Conservation (phyloP, 2,888 invertebrate species). For the Sacculina carcini region DNA sequence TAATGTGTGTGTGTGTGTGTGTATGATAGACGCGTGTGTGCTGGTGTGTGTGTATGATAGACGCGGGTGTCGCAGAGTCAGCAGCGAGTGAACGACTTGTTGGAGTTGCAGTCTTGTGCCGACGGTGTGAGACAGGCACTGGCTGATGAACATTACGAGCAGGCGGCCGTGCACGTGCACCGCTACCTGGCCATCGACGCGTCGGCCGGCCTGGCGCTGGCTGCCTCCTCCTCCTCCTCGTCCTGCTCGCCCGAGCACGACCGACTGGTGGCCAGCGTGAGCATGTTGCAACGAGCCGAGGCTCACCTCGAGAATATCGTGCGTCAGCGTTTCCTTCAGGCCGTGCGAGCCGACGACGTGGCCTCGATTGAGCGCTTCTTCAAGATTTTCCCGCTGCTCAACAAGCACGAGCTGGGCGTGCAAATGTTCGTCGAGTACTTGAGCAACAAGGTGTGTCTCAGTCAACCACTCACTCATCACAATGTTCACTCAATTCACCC, state of each 20-base stretch:
- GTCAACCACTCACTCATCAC: no score
- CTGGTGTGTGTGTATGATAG: slow-evolving; percentile 26
- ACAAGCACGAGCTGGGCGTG: slow-evolving; percentile 69
- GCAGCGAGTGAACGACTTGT: slow-evolving; percentile 71
- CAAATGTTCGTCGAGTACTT: slow-evolving; percentile 63
- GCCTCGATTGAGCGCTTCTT: slow-evolving; percentile 80
- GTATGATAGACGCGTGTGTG: no score
- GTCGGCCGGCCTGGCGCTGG: slow-evolving; percentile 27
- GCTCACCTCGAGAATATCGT: slow-evolving; percentile 40
- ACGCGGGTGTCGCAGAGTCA: slow-evolving; percentile 81
- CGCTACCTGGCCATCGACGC: slow-evolving; percentile 82
- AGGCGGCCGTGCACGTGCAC: slow-evolving; percentile 83
- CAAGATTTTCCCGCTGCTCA: slow-evolving; percentile 83
- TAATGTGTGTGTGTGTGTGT: no score
- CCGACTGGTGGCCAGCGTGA: slow-evolving; percentile 41
- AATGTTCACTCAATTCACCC: no score
- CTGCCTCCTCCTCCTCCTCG: not conserved
- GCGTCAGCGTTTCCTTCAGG: slow-evolving; percentile 61
- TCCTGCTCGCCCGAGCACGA: slow-evolving; percentile 19
- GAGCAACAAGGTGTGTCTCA: slow-evolving; percentile 36
- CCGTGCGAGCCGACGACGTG: slow-evolving; percentile 60
- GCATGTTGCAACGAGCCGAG: slow-evolving; percentile 46
- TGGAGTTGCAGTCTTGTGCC: slow-evolving; percentile 79
- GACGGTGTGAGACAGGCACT: slow-evolving; percentile 91
- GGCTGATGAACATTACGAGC: slow-evolving; percentile 81